phyloP scores from a whole-genome alignment of 2,888 invertebrate genomes.

The Drosophila paramelanica region DNA sequence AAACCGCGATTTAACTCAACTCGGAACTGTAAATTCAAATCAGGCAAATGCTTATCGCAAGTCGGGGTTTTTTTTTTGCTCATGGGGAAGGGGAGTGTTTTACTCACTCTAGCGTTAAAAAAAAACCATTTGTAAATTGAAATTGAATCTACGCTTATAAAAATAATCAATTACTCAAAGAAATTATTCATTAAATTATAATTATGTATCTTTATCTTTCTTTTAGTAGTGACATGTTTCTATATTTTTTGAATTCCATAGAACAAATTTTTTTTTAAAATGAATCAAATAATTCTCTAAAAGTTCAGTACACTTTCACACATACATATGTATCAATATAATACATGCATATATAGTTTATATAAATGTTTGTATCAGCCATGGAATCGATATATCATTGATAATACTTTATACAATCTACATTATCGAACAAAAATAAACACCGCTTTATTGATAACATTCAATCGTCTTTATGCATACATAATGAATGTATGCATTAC shows the following conservation, averaged over 20 bases:
- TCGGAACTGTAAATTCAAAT: not conserved
- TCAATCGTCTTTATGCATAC: constrained; percentile 11
- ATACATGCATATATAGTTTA: not conserved
- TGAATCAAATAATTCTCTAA: too few species aligned
- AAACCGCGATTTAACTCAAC: too few species aligned
- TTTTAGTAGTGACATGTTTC: too few species aligned
- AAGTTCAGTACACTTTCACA: too few species aligned
- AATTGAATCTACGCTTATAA: constrained; percentile 21
- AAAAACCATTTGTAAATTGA: constrained; percentile 18
- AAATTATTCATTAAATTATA: not conserved
- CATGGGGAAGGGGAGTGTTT: not conserved
- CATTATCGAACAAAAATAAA: constrained; percentile 23
- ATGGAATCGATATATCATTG: constrained; percentile 46
- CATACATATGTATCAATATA: not conserved
- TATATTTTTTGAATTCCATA: too few species aligned
- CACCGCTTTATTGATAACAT: constrained; percentile 28
- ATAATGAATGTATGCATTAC: constrained; percentile 5
- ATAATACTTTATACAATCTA: constrained; percentile 22
- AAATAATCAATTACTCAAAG: not conserved
- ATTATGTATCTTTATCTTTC: not conserved
- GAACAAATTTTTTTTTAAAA: too few species aligned
- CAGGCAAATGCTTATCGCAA: constrained; percentile 18
- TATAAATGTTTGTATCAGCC: not conserved
- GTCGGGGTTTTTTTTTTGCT: constrained; percentile 11
- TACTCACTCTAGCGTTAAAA: constrained; percentile 11